These are phyloP conservation scores for Leptopilina myrica DNA, from an alignment of 2,888 invertebrate genomes.

Conservation along the genomic window DNA sequence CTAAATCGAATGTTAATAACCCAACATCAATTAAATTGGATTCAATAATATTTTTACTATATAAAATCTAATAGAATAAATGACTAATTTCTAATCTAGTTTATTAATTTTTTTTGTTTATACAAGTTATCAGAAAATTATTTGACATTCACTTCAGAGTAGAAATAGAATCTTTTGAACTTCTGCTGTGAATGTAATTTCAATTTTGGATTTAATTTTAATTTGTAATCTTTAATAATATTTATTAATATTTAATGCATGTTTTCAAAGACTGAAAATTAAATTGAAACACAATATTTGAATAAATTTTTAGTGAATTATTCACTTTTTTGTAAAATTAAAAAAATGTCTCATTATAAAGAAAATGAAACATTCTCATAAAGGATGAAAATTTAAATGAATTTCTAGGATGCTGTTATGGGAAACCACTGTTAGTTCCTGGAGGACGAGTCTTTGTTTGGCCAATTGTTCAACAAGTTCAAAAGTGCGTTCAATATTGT, in stretches of 20 bases:
- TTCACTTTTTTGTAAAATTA: background rate
- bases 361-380: background rate
- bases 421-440: slow-evolving; percentile 94
- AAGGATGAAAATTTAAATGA: background rate
- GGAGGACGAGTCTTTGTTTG: slow-evolving; percentile 98
- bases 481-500: slow-evolving; percentile 79
- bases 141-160: no score
- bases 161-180: no score
- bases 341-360: background rate
- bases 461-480: slow-evolving; percentile 93
- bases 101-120: no score
- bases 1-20: no score
- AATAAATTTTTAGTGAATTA: background rate
- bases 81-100: no score
- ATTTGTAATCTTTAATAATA: no score
- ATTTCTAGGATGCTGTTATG: slow-evolving; percentile 93
- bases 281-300: background rate
- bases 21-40: no score
- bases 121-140: no score
- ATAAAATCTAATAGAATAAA: no score
- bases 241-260: no score
- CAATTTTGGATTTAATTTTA: no score
- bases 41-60: background rate
- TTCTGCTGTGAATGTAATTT: no score
- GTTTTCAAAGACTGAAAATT: background rate